A percentile compares a stretch with the other conserved stretches of the same genome.
These are phyloP conservation scores for Mastigias papua DNA, from an alignment of 30 jellyfish, hydroid and myxozoan species.

Conservation along the genomic window DNA sequence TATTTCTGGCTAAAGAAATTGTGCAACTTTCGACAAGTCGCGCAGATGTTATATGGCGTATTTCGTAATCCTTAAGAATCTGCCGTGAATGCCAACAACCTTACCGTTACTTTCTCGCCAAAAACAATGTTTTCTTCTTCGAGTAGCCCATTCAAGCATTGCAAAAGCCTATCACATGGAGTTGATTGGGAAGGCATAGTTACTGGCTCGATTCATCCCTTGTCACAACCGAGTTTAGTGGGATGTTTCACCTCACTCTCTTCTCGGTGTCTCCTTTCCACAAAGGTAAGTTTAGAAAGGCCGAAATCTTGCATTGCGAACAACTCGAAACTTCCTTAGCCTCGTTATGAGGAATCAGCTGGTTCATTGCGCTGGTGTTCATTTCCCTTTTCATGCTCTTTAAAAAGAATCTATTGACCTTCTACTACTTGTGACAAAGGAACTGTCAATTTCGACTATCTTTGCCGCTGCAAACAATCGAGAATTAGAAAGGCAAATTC, in stretches of 20 bases:
- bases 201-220: constrained; percentile 64
- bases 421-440: too few species aligned
- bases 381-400: too few species aligned
- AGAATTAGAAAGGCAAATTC: too few species aligned
- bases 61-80: constrained; percentile 24
- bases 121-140: constrained; percentile 40
- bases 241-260: constrained; percentile 59
- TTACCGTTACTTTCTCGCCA: constrained; percentile 58
- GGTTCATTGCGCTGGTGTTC: too few species aligned
- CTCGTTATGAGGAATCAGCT: not conserved
- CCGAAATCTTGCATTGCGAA: not conserved
- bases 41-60: constrained; percentile 17
- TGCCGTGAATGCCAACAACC: too few species aligned
- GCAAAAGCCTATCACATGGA: constrained; percentile 32
- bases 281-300: constrained; percentile 13
- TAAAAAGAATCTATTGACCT: too few species aligned
- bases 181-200: constrained; percentile 60
- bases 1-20: too few species aligned
- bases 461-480: too few species aligned
- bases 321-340: constrained; percentile 20
- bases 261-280: constrained; percentile 4
- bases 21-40: not conserved
- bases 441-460: too few species aligned
- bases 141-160: constrained; percentile 48
- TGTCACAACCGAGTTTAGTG: constrained; percentile 53